Conservation (phyloP, 1,140 invertebrate genomes). For the Drosophila ogumai region DNA sequence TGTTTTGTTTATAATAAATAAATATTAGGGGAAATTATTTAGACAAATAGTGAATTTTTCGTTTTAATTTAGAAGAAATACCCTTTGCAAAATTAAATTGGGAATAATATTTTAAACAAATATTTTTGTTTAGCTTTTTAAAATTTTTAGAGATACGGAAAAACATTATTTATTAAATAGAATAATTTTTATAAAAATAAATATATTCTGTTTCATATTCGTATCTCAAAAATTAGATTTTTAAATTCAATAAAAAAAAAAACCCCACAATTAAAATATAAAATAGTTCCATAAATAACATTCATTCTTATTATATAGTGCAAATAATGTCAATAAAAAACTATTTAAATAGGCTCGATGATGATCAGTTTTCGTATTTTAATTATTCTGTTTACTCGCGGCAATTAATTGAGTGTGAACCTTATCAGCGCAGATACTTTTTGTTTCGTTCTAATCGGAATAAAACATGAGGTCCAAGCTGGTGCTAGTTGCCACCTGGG, state of each 20-base stretch:
- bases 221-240: no score
- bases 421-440: conserved; percentile 37
- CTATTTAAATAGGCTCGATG: conserved; percentile 19
- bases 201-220: no score
- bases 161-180: no score
- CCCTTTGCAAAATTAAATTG: no score
- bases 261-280: no score
- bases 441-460: conserved; percentile 27
- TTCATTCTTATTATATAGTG: background rate
- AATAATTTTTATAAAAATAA: no score
- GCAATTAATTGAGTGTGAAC: conserved; percentile 26
- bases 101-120: no score
- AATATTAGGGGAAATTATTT: background rate
- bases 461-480: conserved; percentile 1
- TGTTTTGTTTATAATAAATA: background rate
- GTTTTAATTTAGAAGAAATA: no score
- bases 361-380: conserved; percentile 31
- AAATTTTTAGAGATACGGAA: no score
- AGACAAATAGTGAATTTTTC: background rate
- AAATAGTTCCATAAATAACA: no score
- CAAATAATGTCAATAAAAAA: conserved; percentile 19
- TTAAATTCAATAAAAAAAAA: no score
- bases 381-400: conserved; percentile 49
- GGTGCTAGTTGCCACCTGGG: conserved; percentile 24
- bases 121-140: no score